These are phyloP conservation scores for Salarias fasciatus DNA, from an alignment of 2,797 vertebrate genomes.

Conservation along the genomic window DNA sequence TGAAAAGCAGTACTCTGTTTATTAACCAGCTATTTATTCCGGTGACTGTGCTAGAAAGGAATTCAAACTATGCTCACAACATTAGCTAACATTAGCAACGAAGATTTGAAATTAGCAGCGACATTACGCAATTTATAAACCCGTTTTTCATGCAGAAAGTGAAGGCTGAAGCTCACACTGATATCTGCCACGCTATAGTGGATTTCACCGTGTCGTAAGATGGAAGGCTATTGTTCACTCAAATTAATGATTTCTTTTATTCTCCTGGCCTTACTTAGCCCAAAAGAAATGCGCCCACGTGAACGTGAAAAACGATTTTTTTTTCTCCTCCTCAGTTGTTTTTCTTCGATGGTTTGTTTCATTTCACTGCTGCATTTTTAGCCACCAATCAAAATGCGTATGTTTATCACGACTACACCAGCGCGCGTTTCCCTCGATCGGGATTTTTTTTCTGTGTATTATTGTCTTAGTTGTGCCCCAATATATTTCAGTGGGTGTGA, in stretches of 20 bases:
- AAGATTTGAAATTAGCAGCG: conserved; percentile 57
- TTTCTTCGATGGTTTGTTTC: not conserved
- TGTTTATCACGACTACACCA: too few relatives aligned
- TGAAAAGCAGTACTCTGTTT: conserved; percentile 8
- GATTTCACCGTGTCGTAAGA: conserved; percentile 22
- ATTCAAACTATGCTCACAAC: conserved; percentile 71
- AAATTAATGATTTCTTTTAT: conserved; percentile 48
- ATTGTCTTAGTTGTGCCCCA: not conserved
- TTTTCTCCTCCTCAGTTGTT: not conserved
- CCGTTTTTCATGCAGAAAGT: conserved; percentile 31
- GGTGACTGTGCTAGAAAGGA: conserved; percentile 59
- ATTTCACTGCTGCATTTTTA: not conserved
- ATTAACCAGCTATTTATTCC: conserved; percentile 59
- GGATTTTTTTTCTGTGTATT: not conserved
- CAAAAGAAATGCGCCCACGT: conserved; percentile 8
- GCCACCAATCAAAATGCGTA: not conserved
- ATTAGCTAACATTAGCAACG: conserved; percentile 65
- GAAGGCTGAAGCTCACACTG: conserved; percentile 16
- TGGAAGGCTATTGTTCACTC: conserved; percentile 46
- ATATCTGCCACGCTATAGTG: conserved; percentile 29
- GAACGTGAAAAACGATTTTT: not conserved
- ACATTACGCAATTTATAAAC: conserved; percentile 42
- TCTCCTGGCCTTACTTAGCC: conserved; percentile 45
- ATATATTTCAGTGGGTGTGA: conserved; percentile 8
- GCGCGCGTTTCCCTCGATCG: too few relatives aligned